These are phyloP conservation scores for Aquatica leii DNA, from an alignment of 2,888 invertebrate genomes.

Conservation along the genomic window DNA sequence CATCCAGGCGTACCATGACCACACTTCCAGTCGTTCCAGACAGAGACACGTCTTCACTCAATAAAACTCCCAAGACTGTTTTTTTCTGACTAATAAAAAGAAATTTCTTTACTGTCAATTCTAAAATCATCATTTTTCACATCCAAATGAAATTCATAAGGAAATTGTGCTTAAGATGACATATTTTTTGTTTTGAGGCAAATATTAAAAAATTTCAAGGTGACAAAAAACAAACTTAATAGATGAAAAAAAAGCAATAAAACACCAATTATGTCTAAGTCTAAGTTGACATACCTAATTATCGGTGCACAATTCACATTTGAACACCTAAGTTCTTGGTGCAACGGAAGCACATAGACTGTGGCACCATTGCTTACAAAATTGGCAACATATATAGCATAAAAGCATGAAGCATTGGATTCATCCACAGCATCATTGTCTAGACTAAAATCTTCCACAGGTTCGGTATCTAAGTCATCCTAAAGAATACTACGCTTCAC, in stretches of 20 bases:
- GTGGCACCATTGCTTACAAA: too few species aligned
- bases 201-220: not conserved
- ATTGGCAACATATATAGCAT: slow-evolving; percentile 15
- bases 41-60: too few species aligned
- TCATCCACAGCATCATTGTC: not conserved
- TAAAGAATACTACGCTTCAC: slow-evolving; percentile 11
- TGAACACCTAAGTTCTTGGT: not conserved
- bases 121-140: too few species aligned
- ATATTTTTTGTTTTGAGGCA: too few species aligned
- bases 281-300: not conserved
- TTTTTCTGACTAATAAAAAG: too few species aligned
- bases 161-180: not conserved
- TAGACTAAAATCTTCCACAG: not conserved
- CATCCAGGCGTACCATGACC: too few species aligned
- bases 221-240: not conserved
- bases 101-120: too few species aligned
- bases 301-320: not conserved
- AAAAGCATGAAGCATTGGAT: slow-evolving; percentile 11
- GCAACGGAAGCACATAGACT: not conserved
- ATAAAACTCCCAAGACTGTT: too few species aligned
- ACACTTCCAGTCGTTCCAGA: too few species aligned
- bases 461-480: too few species aligned
- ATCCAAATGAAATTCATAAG: not conserved
- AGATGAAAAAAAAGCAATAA: not conserved
- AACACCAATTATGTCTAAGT: not conserved